Percentiles rank a stretch among this genome's conserved stretches.
phyloP scores from a whole-genome alignment of 2,888 invertebrate species.

The Epinotia brunnichana region DNA sequence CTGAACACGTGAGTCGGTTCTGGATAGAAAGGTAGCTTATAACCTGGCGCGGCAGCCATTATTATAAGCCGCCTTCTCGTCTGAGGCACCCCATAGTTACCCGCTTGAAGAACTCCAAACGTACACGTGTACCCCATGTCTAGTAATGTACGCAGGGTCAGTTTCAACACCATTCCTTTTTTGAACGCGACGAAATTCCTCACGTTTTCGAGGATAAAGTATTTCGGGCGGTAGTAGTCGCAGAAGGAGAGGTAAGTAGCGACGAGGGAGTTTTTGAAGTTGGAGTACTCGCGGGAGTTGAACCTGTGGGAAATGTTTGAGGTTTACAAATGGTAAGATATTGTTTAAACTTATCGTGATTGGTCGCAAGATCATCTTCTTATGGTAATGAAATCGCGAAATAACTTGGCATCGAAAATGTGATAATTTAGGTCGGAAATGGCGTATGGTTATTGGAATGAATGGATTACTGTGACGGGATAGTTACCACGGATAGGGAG shows the following conservation, averaged over 20 bases:
- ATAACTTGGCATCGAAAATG: too few species aligned
- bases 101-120: constrained; percentile 93
- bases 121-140: constrained; percentile 95
- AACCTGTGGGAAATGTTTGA: constrained; percentile 84
- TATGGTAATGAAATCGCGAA: too few species aligned
- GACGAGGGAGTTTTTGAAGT: constrained; percentile 93
- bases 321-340: background rate
- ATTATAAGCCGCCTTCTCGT: constrained; percentile 90
- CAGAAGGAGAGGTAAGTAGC: constrained; percentile 92
- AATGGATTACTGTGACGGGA: too few species aligned
- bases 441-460: too few species aligned
- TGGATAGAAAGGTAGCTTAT: constrained; percentile 88
- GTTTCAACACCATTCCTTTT: constrained; percentile 90
- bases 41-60: constrained; percentile 92
- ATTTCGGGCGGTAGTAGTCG: constrained; percentile 92
- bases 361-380: too few species aligned
- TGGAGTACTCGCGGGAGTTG: constrained; percentile 91
- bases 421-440: too few species aligned
- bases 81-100: constrained; percentile 93
- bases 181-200: constrained; percentile 94
- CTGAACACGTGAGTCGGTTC: constrained; percentile 92
- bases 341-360: background rate
- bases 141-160: constrained; percentile 89
- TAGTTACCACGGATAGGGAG: too few species aligned
- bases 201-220: constrained; percentile 93